Evolutionary conservation across 2,888 invertebrate species (phyloP), one percentile per base, ranked within the genome.

Genomic region (Volucella inflata): DNA sequence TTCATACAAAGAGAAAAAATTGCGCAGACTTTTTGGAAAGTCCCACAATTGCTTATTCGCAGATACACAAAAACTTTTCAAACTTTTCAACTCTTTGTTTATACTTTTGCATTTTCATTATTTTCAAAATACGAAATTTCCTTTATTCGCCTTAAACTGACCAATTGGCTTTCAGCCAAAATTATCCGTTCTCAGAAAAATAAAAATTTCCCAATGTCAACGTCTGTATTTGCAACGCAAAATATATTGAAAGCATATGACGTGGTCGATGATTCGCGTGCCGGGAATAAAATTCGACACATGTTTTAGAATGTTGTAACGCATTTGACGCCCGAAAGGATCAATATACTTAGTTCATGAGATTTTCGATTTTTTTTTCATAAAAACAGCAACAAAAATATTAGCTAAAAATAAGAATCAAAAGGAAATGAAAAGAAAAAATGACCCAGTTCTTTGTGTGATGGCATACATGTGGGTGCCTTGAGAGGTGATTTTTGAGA

Each of bases 91-190:
- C 51, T 67, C 53, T 50, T 67, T 71, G 50, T 68, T 60, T 53
- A 62, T 70, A 53, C n/a, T 17, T 62, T 60, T 46, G 8, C 57
- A 30, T 30, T 16, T 53, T 57, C 72, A 21, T 74, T 78, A 38
- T 65, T 50, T 55, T 14, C 60, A 48, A 82, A 77, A 71, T 59
- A 42, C 71, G 65, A 79, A 67, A 59, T 75, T 74, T 80, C 62
- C 80, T 80, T 80, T 80, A 74, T 75, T 74, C 75, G 79, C 14
- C 75, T 62, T 16, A 71, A 80, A 76, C 70, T 84, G 65, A 71
- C 75, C 80, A 76, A 48, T 76, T 84, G 84, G 80, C 59, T 0
- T 0, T 4, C n/a, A 14, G 75, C 84, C 84, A 84, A 84, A 65
- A 70, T 53, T 70, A 72, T 17, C 12, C 21, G 42, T 42, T 38